Percentiles rank a stretch among this genome's conserved stretches.
phyloP scores from a whole-genome alignment of 2,888 invertebrate species.

The Drosophila sordidapex region DNA sequence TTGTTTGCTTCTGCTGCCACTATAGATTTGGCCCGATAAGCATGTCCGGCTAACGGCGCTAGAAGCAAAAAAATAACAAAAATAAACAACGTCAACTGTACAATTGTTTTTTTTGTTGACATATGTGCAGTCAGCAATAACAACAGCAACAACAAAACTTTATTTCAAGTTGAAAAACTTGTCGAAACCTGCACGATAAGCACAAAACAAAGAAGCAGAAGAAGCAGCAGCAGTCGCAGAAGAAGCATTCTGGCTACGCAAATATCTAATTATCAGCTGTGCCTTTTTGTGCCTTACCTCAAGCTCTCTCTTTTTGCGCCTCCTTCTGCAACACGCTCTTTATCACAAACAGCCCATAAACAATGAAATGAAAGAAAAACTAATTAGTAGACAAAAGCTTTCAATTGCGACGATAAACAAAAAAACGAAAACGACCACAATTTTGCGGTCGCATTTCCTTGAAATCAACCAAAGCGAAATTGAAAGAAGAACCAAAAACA shows the following conservation, averaged over 20 bases:
- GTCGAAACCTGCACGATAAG: slow-evolving; percentile 33
- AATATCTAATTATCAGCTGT: slow-evolving; percentile 12
- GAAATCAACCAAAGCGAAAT: slow-evolving; percentile 8
- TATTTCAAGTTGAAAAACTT: slow-evolving; percentile 23
- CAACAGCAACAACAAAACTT: slow-evolving; percentile 25
- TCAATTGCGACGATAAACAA: slow-evolving; percentile 20
- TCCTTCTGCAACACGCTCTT: not conserved
- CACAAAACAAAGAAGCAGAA: not conserved
- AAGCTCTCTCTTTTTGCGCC: not conserved
- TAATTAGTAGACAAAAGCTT: slow-evolving; percentile 15
- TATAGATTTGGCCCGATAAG: slow-evolving; percentile 43
- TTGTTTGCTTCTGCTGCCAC: slow-evolving; percentile 19
- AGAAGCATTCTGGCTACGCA: slow-evolving; percentile 7
- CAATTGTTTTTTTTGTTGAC: slow-evolving; percentile 29
- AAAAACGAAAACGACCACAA: slow-evolving; percentile 1
- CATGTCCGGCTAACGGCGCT: slow-evolving; percentile 50
- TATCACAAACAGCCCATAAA: slow-evolving; percentile 16
- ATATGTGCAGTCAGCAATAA: slow-evolving; percentile 31
- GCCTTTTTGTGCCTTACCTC: not conserved
- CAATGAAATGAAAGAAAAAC: not conserved
- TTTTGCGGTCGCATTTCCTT: slow-evolving; percentile 28
- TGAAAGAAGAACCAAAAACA: slow-evolving; percentile 1
- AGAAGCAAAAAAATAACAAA: slow-evolving; percentile 21
- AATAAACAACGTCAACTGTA: slow-evolving; percentile 31
- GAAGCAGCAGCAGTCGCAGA: not conserved